Evolutionary conservation across 2,888 invertebrate species (phyloP), one percentile per base, ranked within the genome.

Genomic region (Pterostichus madidus): DNA sequence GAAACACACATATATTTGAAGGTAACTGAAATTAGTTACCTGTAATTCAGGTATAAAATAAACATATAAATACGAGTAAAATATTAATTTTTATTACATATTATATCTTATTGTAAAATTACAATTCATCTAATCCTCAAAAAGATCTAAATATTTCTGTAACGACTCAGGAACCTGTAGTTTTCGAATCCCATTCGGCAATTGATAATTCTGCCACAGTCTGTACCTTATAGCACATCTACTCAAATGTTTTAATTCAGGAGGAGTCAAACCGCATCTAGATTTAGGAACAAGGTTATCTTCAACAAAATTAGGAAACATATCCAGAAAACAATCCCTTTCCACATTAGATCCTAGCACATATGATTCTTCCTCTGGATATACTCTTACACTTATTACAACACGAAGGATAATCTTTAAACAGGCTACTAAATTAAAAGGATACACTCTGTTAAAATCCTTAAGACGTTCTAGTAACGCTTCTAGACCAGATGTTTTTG

Each of bases 191-290:
- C 96, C 96, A 85, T 93, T 92, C 0, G 96, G 96, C 56, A 97
- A 88, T 85, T 94, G 93, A 89, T 94, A 95, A 87, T 94, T 95
- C 46, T 91, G 86, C 91, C 94, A 93, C 71, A 97, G 89, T 80
- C 90, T 88, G 64, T 93, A 90, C 83, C 96, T 92, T 61, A 96
- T 92, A 24, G 90, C 90, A 88, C 96, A 96, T 84, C 96, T 91
- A 86, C 95, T 94, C 2, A 96, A 89, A 89, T 96, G 96, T 85
- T 94, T 95, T 81, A 97, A 89, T 85, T 95, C 94, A n/a, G 94
- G 92, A 0, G 95, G 94, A 83, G 88, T 88, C 5, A 93, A 85
- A 0, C 94, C 94, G 88, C 93, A 94, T 82, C 94, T 90, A 2
- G 92, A 91, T 15, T 90, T 88, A 0, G 94, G 94, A 49, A 94